A percentile compares a stretch with the other conserved stretches of the same genome.
These are phyloP conservation scores for Spongilla lacustris DNA, from an alignment of 37 sponge, comb jelly and placozoan genomes.

Conservation along the genomic window DNA sequence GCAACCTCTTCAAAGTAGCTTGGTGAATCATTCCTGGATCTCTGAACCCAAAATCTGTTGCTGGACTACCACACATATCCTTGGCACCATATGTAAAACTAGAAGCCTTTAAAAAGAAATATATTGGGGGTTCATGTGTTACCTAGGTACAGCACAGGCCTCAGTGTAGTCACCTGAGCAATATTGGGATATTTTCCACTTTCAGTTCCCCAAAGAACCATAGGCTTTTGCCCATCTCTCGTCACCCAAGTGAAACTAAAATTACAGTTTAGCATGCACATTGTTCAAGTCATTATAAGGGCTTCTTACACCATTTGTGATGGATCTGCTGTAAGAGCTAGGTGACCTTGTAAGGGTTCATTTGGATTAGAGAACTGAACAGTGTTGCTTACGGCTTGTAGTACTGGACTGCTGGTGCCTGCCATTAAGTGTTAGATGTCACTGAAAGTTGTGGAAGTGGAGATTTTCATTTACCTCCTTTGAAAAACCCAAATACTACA, in stretches of 20 bases:
- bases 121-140: not conserved
- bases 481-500: slow-evolving; percentile 67
- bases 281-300: not conserved
- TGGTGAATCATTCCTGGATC: slow-evolving; percentile 64
- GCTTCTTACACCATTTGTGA: slow-evolving; percentile 67
- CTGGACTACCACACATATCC: slow-evolving; percentile 82
- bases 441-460: not conserved
- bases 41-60: slow-evolving; percentile 69
- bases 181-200: slow-evolving; percentile 27
- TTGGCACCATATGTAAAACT: slow-evolving; percentile 67
- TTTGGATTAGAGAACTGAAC: slow-evolving; percentile 62
- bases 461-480: slow-evolving; percentile 20
- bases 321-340: slow-evolving; percentile 55
- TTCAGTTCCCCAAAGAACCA: slow-evolving; percentile 50
- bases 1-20: slow-evolving; percentile 44
- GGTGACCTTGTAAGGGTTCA: slow-evolving; percentile 64
- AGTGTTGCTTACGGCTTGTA: slow-evolving; percentile 45
- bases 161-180: not conserved
- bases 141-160: not conserved
- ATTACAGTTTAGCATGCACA: not conserved
- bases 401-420: slow-evolving; percentile 11
- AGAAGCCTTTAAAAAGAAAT: slow-evolving; percentile 16
- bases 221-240: slow-evolving; percentile 36
- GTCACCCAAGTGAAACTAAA: slow-evolving; percentile 68
- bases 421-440: not conserved